A percentile compares a stretch with the other conserved stretches of the same genome.
These are phyloP conservation scores for Leptopterna dolabrata DNA, from an alignment of 2,888 invertebrate species.

Conservation along the genomic window DNA sequence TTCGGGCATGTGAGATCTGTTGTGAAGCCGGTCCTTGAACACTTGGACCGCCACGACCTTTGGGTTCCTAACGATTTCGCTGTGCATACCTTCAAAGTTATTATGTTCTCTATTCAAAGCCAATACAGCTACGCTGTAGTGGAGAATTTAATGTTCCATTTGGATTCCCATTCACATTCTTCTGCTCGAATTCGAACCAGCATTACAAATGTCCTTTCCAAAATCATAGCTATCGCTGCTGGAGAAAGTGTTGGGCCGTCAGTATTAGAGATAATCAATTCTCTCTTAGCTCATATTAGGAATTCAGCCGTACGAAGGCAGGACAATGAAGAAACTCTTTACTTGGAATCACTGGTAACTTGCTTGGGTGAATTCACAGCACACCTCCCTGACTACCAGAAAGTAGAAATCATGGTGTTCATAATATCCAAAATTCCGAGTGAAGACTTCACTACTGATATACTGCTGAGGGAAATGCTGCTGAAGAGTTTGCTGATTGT, in stretches of 20 bases:
- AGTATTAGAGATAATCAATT: slow-evolving; percentile 97
- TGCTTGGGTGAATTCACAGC: slow-evolving; percentile 98
- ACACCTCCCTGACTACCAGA: slow-evolving; percentile 97
- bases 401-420: slow-evolving; percentile 97
- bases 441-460: slow-evolving; percentile 70
- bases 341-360: slow-evolving; percentile 96
- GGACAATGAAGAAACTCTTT: slow-evolving; percentile 78
- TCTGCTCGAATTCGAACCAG: slow-evolving; percentile 85
- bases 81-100: slow-evolving; percentile 94
- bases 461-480: slow-evolving; percentile 90
- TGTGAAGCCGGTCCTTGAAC: slow-evolving; percentile 90
- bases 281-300: slow-evolving; percentile 88
- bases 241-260: slow-evolving; percentile 97
- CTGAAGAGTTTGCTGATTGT: slow-evolving; percentile 94
- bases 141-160: slow-evolving; percentile 92
- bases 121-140: slow-evolving; percentile 98
- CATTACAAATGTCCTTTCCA: slow-evolving; percentile 92
- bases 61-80: slow-evolving; percentile 98
- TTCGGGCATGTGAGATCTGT: slow-evolving; percentile 93
- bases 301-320: slow-evolving; percentile 73
- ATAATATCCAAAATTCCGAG: slow-evolving; percentile 85
- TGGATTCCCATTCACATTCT: slow-evolving; percentile 79
- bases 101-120: slow-evolving; percentile 98
- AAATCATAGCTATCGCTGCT: slow-evolving; percentile 96
- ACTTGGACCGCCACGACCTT: slow-evolving; percentile 94